These are phyloP conservation scores for Delphinapterus leucas DNA, from an alignment of 2,113 vertebrate genomes.

Conservation along the genomic window DNA sequence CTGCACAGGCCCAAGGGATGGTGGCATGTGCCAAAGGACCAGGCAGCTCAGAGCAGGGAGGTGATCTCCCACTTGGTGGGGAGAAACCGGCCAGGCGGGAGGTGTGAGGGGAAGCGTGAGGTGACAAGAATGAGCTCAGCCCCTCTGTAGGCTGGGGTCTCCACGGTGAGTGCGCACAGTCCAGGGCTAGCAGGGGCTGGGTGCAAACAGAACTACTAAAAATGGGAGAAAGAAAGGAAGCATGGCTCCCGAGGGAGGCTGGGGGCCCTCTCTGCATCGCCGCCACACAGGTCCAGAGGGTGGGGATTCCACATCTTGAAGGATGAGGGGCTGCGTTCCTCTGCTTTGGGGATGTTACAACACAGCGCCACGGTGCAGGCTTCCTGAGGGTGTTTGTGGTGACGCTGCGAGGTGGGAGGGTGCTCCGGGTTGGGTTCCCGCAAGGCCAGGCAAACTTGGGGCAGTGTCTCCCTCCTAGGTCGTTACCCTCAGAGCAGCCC, in stretches of 20 bases:
- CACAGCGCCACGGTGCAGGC: rapidly evolving
- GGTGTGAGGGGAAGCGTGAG: background rate
- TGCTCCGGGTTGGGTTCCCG: background rate
- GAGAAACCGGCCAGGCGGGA: background rate
- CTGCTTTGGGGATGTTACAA: background rate
- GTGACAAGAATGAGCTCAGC: background rate
- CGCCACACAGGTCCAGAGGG: background rate
- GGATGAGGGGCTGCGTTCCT: background rate
- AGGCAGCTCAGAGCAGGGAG: background rate
- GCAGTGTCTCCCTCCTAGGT: no score
- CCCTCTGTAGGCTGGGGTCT: background rate
- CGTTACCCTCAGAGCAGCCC: background rate
- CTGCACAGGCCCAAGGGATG: background rate
- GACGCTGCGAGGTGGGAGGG: background rate
- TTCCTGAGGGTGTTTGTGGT: background rate
- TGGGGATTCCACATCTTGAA: background rate
- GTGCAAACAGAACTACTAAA: background rate
- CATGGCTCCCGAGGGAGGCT: background rate
- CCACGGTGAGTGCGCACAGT: rapidly evolving
- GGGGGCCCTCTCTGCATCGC: background rate
- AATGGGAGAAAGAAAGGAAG: background rate
- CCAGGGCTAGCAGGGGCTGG: background rate
- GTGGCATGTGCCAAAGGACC: background rate
- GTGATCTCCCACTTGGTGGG: background rate
- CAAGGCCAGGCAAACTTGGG: no score